Evolutionary conservation across 1,140 invertebrate species (phyloP).

Genomic region (Muscidifurax raptorellus): DNA sequence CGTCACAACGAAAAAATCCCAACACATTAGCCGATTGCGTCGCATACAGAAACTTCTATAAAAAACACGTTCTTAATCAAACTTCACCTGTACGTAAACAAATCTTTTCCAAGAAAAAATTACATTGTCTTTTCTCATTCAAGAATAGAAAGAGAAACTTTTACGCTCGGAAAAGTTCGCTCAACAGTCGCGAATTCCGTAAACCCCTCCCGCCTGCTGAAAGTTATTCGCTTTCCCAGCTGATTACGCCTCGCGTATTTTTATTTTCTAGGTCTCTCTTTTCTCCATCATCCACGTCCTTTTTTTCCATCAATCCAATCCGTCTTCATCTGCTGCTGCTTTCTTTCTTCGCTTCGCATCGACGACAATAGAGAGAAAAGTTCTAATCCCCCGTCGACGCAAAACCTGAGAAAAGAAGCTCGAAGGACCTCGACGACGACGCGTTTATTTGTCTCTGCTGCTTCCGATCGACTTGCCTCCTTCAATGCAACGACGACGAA

Average conservation of each 20-base stretch:
- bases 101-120: not conserved
- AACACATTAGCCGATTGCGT: no score
- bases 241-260: not conserved
- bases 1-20: no score
- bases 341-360: not conserved
- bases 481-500: not conserved
- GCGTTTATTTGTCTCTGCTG: constrained; percentile 33
- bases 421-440: not conserved
- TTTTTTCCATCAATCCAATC: not conserved
- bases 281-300: not conserved
- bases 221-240: not conserved
- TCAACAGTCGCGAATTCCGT: not conserved
- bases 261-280: not conserved
- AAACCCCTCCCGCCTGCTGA: not conserved
- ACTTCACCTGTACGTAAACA: not conserved
- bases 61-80: not conserved
- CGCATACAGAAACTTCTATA: no score
- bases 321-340: not conserved
- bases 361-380: not conserved
- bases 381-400: not conserved
- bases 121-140: not conserved
- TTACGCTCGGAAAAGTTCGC: not conserved
- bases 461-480: constrained; percentile 26
- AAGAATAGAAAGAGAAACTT: not conserved
- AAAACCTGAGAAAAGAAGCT: not conserved